Evolutionary conservation across 2,113 vertebrate species (phyloP).

Genomic region (Piprites chloris): DNA sequence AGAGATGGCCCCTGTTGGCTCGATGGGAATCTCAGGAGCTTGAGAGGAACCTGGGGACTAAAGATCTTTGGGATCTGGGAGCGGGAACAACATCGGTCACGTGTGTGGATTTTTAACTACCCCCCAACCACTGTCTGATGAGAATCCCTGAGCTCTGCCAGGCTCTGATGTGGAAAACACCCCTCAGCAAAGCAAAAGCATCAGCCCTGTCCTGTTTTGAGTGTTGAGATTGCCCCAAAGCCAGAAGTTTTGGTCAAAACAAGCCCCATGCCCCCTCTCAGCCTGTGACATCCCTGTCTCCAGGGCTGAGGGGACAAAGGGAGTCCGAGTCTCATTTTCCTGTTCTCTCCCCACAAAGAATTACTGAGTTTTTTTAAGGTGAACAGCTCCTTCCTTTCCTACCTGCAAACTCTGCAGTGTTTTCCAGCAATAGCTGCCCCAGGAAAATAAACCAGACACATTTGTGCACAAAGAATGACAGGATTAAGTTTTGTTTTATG

Average conservation of each 20-base stretch:
- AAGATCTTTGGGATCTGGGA: not conserved
- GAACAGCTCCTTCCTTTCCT: not conserved
- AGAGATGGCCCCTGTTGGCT: not conserved
- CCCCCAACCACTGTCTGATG: not conserved
- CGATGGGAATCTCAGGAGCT: not conserved
- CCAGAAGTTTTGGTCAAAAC: not conserved
- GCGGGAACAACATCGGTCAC: not conserved
- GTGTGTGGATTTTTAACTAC: fast-evolving
- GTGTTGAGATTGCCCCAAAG: fast-evolving
- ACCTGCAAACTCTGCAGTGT: not conserved
- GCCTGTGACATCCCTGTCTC: not conserved
- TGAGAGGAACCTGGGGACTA: not conserved
- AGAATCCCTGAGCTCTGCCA: not conserved
- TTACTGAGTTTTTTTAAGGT: fast-evolving
- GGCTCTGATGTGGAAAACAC: not conserved
- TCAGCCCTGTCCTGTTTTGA: not conserved
- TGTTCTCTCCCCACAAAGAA: not conserved
- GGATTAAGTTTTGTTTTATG: constrained; percentile 22
- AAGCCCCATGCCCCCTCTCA: not conserved
- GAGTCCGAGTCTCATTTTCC: not conserved
- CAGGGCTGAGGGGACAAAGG: not conserved
- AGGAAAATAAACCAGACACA: not conserved
- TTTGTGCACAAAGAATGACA: constrained; percentile 1
- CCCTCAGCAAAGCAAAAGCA: fast-evolving
- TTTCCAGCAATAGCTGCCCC: not conserved